These are phyloP conservation scores for Parascotia fuliginaria DNA, from an alignment of 2,888 invertebrate species.

Conservation along the genomic window DNA sequence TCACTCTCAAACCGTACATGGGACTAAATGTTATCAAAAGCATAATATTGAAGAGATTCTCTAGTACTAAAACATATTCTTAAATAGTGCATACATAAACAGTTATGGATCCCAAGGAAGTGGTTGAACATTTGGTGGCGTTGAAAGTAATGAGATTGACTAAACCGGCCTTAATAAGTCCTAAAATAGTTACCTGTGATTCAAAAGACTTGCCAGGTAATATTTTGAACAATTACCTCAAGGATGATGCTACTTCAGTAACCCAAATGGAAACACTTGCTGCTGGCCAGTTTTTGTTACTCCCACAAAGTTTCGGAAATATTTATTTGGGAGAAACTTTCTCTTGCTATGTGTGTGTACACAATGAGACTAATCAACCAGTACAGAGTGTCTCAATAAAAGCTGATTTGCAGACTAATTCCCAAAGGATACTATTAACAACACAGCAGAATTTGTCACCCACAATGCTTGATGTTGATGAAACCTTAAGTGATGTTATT, in stretches of 20 bases:
- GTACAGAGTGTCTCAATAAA: slow-evolving; percentile 94
- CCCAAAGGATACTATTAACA: slow-evolving; percentile 93
- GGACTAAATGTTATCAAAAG: too few species aligned
- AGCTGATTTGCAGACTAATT: slow-evolving; percentile 97
- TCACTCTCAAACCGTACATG: too few species aligned
- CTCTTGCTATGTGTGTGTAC: slow-evolving; percentile 98
- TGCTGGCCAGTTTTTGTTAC: slow-evolving; percentile 95
- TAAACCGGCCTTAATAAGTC: slow-evolving; percentile 94
- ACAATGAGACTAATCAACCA: slow-evolving; percentile 95
- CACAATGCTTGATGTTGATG: slow-evolving; percentile 89
- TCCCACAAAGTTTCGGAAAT: slow-evolving; percentile 99
- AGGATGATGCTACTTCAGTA: slow-evolving; percentile 94
- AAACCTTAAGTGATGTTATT: slow-evolving; percentile 97
- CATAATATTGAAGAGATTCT: too few species aligned
- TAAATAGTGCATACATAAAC: neutral
- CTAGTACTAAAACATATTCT: neutral
- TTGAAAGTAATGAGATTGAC: slow-evolving; percentile 97
- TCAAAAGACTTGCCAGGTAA: slow-evolving; percentile 93
- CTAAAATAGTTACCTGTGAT: slow-evolving; percentile 93
- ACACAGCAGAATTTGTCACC: slow-evolving; percentile 89
- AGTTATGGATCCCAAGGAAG: slow-evolving; percentile 86
- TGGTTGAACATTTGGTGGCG: slow-evolving; percentile 87
- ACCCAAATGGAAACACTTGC: slow-evolving; percentile 92
- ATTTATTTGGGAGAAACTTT: slow-evolving; percentile 99
- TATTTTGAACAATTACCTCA: slow-evolving; percentile 91